Evolutionary conservation across 2,888 invertebrate genomes (phyloP).

Genomic region (Xylota sylvarum): DNA sequence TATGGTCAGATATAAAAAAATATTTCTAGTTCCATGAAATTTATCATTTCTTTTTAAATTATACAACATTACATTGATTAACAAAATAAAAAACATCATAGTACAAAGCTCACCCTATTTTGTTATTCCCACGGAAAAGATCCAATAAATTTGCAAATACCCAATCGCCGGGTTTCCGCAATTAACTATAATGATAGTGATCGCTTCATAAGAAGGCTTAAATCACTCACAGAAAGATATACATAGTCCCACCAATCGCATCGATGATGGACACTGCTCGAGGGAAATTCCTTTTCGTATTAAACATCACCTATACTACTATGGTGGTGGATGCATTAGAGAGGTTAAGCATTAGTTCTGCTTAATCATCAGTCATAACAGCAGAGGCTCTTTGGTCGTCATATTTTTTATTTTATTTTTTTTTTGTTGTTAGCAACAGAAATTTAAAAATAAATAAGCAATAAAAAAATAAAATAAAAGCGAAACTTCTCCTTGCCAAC

Average conservation of each 20-base stretch:
- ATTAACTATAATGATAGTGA: slow-evolving; percentile 48
- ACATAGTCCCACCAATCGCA: background rate
- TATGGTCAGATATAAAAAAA: no score
- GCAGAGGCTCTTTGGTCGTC: slow-evolving; percentile 6
- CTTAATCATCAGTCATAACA: slow-evolving; percentile 34
- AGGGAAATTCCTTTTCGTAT: slow-evolving; percentile 1
- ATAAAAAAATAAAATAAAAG: slow-evolving; percentile 9
- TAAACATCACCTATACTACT: background rate
- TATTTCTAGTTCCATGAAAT: no score
- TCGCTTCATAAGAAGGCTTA: slow-evolving; percentile 18
- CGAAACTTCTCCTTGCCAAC: slow-evolving; percentile 2
- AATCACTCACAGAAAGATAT: slow-evolving; percentile 11
- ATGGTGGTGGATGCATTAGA: slow-evolving; percentile 28
- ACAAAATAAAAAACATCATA: no score
- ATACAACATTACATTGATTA: no score
- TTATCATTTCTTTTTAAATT: no score
- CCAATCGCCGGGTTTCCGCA: background rate
- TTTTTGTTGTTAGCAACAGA: background rate
- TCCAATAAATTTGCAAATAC: background rate
- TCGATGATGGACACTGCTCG: slow-evolving; percentile 1
- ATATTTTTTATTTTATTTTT: background rate
- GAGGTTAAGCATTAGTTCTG: slow-evolving; percentile 45
- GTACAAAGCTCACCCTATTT: background rate
- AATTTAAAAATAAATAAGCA: slow-evolving; percentile 20
- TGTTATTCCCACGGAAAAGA: background rate